phyloP scores from a whole-genome alignment of 2,113 vertebrate species.

The Anser brachyrhynchus region DNA sequence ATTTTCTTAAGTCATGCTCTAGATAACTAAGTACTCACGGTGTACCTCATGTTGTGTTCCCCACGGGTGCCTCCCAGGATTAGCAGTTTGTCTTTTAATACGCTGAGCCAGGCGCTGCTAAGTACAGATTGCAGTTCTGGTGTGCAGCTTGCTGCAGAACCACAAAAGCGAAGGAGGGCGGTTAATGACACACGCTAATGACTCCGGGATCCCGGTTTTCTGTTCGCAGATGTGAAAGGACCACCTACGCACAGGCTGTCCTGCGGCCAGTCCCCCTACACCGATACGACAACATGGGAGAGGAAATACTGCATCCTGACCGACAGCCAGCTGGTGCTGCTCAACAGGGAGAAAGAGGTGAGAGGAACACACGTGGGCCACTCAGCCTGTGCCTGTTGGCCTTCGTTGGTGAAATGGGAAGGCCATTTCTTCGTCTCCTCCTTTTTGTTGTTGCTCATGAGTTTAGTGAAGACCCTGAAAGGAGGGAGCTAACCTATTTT shows the following conservation, averaged over 20 bases:
- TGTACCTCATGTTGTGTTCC: background rate
- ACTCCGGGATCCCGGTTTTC: background rate
- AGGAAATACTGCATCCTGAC: slow-evolving; percentile 94
- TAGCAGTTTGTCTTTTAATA: background rate
- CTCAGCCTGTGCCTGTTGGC: background rate
- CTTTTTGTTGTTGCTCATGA: rapidly evolving
- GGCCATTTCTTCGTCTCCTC: background rate
- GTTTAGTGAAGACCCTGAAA: background rate
- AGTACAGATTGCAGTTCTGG: background rate
- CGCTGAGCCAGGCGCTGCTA: background rate
- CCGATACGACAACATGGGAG: slow-evolving; percentile 87
- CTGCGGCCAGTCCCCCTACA: slow-evolving; percentile 91
- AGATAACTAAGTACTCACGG: background rate
- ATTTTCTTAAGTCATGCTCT: background rate
- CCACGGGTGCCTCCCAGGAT: background rate
- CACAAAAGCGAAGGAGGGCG: background rate
- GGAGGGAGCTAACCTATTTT: background rate
- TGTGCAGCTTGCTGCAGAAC: background rate
- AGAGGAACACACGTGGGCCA: background rate
- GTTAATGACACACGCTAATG: background rate
- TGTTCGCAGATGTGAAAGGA: slow-evolving; percentile 89
- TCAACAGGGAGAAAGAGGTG: slow-evolving; percentile 92
- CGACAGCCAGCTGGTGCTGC: slow-evolving; percentile 92
- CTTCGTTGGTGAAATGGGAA: background rate
- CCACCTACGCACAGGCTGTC: slow-evolving; percentile 91